phyloP scores from a whole-genome alignment of 2,797 vertebrate genomes.

The Lateolabrax maculatus region DNA sequence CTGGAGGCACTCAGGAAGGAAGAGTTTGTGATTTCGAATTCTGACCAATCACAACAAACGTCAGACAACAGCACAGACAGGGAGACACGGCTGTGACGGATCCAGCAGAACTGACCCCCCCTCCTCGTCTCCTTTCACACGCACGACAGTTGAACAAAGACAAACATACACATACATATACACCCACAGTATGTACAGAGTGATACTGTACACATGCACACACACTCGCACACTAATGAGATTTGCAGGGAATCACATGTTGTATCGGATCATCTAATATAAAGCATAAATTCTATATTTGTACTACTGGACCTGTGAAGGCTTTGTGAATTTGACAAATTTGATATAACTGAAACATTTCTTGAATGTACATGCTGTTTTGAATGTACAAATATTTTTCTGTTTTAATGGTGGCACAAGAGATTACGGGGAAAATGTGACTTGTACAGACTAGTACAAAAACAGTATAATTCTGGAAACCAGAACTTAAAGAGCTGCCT shows the following conservation, averaged over 20 bases:
- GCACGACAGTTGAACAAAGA: conserved; percentile 1
- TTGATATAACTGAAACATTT: conserved; percentile 70
- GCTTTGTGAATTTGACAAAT: conserved; percentile 72
- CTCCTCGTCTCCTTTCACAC: not conserved
- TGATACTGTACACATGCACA: conserved; percentile 23
- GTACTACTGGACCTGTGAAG: conserved; percentile 70
- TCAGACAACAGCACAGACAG: conserved; percentile 74
- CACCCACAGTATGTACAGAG: conserved; percentile 26
- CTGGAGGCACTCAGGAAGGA: conserved; percentile 80
- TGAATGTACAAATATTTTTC: conserved; percentile 40
- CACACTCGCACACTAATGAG: conserved; percentile 26
- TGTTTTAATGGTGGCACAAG: conserved; percentile 36
- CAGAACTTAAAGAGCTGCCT: conserved; percentile 70
- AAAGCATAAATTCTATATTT: conserved; percentile 80
- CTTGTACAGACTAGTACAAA: conserved; percentile 34
- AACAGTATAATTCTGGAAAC: conserved; percentile 55
- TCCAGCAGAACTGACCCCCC: conserved; percentile 5
- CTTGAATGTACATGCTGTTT: conserved; percentile 76
- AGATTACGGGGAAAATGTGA: conserved; percentile 39
- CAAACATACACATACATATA: not conserved
- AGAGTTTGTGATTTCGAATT: conserved; percentile 70
- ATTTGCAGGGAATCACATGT: conserved; percentile 78
- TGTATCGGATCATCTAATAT: conserved; percentile 67
- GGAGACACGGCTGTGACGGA: conserved; percentile 79
- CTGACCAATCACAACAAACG: conserved; percentile 64